Conservation (phyloP, 2,113 vertebrate species). For the Empidonax alnorum region DNA sequence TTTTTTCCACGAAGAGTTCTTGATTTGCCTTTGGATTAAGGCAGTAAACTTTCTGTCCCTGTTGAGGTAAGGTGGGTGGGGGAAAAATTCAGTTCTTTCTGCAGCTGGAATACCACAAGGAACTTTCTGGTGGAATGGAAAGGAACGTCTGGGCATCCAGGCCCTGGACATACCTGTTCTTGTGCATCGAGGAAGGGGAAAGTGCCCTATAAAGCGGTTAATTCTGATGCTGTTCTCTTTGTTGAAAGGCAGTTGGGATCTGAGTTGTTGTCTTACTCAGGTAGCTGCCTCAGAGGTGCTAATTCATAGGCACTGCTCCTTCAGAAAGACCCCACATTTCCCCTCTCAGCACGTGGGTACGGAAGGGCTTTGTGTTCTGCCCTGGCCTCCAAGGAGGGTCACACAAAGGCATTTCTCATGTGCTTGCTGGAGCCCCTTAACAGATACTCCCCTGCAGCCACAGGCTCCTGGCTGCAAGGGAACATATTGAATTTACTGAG, state of each 20-base stretch:
- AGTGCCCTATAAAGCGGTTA: rapidly evolving
- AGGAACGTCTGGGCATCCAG: neutral
- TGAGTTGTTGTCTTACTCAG: neutral
- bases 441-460: neutral
- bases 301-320: neutral
- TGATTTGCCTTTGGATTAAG: neutral
- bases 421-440: neutral
- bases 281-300: neutral
- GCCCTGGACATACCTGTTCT: neutral
- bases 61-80: neutral
- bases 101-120: neutral
- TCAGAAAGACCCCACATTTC: neutral
- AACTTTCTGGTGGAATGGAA: neutral
- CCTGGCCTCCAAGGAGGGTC: neutral
- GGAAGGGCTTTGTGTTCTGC: neutral
- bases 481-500: neutral
- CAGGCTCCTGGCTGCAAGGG: neutral
- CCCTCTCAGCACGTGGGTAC: neutral
- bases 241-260: neutral
- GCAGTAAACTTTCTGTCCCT: neutral
- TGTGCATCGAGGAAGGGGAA: neutral
- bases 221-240: neutral
- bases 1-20: neutral
- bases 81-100: neutral
- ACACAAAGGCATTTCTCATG: neutral